phyloP scores from a whole-genome alignment of 2,888 invertebrate species.

The Drosophila kuntzei region DNA sequence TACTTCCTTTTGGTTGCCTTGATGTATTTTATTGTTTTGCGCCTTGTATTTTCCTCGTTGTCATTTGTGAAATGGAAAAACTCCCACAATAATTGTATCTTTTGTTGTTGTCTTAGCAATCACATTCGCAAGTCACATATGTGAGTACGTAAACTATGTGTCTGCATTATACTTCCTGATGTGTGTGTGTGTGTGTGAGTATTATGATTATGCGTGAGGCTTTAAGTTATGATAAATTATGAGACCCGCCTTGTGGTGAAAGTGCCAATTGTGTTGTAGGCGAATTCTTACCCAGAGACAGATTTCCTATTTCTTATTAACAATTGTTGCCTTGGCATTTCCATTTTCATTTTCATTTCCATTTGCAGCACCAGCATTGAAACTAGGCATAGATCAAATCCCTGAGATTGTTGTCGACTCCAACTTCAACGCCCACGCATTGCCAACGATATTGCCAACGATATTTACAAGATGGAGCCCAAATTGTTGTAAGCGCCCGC shows the following conservation, averaged over 20 bases:
- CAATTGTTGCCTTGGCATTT: slow-evolving; percentile 55
- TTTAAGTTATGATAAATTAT: slow-evolving; percentile 77
- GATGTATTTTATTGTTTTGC: slow-evolving; percentile 29
- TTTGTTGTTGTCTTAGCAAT: slow-evolving; percentile 23
- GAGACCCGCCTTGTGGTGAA: slow-evolving; percentile 61
- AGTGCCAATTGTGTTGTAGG: slow-evolving; percentile 72
- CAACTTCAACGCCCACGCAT: slow-evolving; percentile 17
- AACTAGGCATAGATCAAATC: slow-evolving; percentile 37
- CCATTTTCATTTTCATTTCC: slow-evolving; percentile 10
- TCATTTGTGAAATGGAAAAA: slow-evolving; percentile 44
- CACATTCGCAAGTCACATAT: slow-evolving; percentile 16
- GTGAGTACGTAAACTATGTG: slow-evolving; percentile 20
- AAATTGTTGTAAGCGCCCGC: slow-evolving; percentile 68
- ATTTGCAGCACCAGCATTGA: slow-evolving; percentile 41
- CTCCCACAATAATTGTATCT: slow-evolving; percentile 47
- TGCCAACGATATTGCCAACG: slow-evolving; percentile 11
- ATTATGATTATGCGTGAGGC: slow-evolving; percentile 53
- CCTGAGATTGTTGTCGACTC: slow-evolving; percentile 16
- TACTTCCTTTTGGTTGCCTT: slow-evolving; percentile 1
- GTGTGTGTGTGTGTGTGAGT: slow-evolving; percentile 8
- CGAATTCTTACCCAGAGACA: slow-evolving; percentile 69
- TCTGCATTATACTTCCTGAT: slow-evolving; percentile 49
- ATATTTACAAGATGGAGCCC: slow-evolving; percentile 53
- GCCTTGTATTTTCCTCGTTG: slow-evolving; percentile 43
- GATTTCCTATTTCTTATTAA: slow-evolving; percentile 58